Evolutionary conservation across 2,888 invertebrate genomes (phyloP), one percentile per base, ranked within the genome.

Genomic region (Drosophila parthenogenetica): DNA sequence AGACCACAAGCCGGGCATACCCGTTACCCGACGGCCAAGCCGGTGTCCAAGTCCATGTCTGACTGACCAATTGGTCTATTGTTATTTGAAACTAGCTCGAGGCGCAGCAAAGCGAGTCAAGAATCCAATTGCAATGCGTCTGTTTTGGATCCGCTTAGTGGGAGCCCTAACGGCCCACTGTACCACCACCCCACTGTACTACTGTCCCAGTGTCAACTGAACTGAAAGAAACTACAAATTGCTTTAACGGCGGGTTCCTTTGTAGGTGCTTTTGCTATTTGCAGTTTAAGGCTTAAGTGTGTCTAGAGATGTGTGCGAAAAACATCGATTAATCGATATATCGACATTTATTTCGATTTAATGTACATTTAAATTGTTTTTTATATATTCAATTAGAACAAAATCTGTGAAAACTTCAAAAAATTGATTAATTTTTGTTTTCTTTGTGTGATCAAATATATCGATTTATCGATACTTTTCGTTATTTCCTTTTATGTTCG

Each of bases 181-280:
- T 42, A 42, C 43, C 55, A 39, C 48, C 39, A 0, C 48, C 8
- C 4, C 37, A 14, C 5, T 25, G 39, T 22, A 43, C 29, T 42
- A n/a, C 51, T 8, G 8, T 8, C 5, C 29, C 29, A 35, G 13
- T 13, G 35, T 13, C n/a, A 35, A 17, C 49, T 45, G 51, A 37
- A 16, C 42, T 29, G 45, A 37, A 46, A 35, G 22, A 46, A 46
- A 57, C 42, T 67, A 63, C 77, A 77, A 79, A 79, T 82, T 82
- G 73, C 70, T 69, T 82, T 79, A 54, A 73, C 79, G 76, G 53
- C 50, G 59, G 8, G 55, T 45, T 73, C 62, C 59, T 63, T 70
- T 62, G 71, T 83, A 80, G 82, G 81, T 77, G 57, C 43, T 67
- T 73, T 65, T 64, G 61, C 22, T 25, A 49, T 61, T 73, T 59